Evolutionary conservation across 2,113 vertebrate species (phyloP).

Genomic region (Charadrius vociferus): DNA sequence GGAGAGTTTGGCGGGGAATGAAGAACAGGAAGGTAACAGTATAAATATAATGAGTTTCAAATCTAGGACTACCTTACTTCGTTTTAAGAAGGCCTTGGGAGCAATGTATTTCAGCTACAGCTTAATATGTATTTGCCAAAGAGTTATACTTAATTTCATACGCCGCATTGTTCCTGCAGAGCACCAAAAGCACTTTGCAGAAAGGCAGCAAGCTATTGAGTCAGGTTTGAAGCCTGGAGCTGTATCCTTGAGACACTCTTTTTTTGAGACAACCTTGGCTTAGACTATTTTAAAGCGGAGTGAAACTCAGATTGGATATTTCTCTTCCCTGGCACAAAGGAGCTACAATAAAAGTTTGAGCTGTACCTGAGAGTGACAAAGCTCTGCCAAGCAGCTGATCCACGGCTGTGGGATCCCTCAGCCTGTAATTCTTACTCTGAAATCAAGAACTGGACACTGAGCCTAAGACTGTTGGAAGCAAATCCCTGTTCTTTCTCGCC

Average conservation of each 20-base stretch:
- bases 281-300: background rate
- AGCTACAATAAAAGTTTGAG: background rate
- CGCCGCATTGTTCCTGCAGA: conserved; percentile 6
- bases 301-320: background rate
- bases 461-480: background rate
- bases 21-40: background rate
- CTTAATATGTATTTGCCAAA: conserved; percentile 17
- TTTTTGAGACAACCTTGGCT: conserved; percentile 30
- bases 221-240: background rate
- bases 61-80: background rate
- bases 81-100: conserved; percentile 12
- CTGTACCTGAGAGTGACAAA: background rate
- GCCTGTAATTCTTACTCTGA: background rate
- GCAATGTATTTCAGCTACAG: background rate
- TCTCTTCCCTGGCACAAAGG: background rate
- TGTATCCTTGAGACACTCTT: conserved; percentile 12
- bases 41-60: background rate
- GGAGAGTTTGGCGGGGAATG: background rate
- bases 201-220: conserved; percentile 4
- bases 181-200: background rate
- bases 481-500: background rate
- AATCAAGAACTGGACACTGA: background rate
- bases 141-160: background rate
- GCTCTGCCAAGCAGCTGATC: background rate
- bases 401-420: background rate